Percentiles rank a stretch among this genome's conserved stretches.
Evolutionary conservation across 2,797 vertebrate genomes (phyloP).

Genomic region (Uromys caudimaculatus): DNA sequence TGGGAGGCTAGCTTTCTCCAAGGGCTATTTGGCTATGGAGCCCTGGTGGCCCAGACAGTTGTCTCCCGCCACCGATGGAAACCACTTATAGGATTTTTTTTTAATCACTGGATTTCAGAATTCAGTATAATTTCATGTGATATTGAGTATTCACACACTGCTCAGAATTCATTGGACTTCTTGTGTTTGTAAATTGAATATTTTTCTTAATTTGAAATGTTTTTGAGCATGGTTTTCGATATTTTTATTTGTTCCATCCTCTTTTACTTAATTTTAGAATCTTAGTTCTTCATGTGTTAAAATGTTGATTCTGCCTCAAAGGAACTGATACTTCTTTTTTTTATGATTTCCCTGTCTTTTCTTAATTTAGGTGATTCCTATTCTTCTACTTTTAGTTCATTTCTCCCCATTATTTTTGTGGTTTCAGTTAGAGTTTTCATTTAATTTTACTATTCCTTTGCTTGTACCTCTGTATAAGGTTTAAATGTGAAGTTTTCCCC

Average conservation of each 20-base stretch:
- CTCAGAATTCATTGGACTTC: background rate
- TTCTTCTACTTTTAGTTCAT: background rate
- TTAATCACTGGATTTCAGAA: background rate
- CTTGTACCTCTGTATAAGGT: background rate
- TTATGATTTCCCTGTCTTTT: background rate
- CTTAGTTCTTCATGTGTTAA: background rate
- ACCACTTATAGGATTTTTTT: constrained; percentile 23
- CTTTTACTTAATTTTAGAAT: constrained; percentile 30
- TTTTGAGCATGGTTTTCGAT: constrained; percentile 7
- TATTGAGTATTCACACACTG: background rate
- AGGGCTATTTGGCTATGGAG: too few species aligned
- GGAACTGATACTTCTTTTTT: background rate
- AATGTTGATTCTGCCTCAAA: background rate
- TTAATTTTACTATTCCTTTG: background rate
- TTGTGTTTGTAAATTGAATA: background rate
- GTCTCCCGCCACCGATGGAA: too few species aligned
- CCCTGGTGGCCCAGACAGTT: too few species aligned
- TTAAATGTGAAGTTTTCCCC: background rate
- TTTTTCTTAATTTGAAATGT: constrained; percentile 41
- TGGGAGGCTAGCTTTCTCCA: too few species aligned
- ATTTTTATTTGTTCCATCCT: background rate
- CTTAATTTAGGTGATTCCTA: background rate
- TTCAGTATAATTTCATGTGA: background rate
- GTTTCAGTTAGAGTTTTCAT: background rate
- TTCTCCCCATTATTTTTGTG: background rate